phyloP scores from a whole-genome alignment of 2,113 vertebrate species.

The Peromyscus maniculatus region DNA sequence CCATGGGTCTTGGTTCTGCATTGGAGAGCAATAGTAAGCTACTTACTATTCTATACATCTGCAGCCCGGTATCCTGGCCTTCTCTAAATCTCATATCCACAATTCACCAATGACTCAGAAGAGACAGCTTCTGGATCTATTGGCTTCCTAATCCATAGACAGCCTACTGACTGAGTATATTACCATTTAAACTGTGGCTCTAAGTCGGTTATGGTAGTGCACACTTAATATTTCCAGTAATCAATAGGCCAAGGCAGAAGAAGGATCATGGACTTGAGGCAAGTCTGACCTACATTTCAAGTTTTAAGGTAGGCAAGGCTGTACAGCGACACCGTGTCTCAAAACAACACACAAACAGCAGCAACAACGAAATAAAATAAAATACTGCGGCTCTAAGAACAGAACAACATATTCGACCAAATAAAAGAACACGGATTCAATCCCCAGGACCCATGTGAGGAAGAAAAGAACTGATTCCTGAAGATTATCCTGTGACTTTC shows the following conservation, averaged over 20 bases:
- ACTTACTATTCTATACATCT: neutral
- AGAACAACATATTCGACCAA: neutral
- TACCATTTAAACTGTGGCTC: neutral
- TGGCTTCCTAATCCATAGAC: neutral
- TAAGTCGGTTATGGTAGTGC: neutral
- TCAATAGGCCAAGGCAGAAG: neutral
- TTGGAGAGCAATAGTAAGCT: neutral
- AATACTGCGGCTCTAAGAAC: neutral
- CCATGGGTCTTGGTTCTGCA: neutral
- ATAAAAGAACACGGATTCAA: neutral
- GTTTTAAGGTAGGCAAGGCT: neutral
- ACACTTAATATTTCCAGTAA: neutral
- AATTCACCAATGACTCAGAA: neutral
- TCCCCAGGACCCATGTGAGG: neutral
- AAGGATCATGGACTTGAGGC: neutral
- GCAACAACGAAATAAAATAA: neutral
- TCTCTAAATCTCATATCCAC: neutral
- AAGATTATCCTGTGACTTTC: neutral
- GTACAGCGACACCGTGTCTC: neutral
- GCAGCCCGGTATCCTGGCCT: neutral
- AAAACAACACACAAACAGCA: neutral
- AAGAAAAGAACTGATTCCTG: neutral
- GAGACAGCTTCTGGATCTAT: slow-evolving; percentile 33
- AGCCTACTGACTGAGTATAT: neutral
- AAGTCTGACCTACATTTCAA: neutral